These are phyloP conservation scores for Eupithecia insigniata DNA, from an alignment of 2,888 invertebrate species.

Conservation along the genomic window DNA sequence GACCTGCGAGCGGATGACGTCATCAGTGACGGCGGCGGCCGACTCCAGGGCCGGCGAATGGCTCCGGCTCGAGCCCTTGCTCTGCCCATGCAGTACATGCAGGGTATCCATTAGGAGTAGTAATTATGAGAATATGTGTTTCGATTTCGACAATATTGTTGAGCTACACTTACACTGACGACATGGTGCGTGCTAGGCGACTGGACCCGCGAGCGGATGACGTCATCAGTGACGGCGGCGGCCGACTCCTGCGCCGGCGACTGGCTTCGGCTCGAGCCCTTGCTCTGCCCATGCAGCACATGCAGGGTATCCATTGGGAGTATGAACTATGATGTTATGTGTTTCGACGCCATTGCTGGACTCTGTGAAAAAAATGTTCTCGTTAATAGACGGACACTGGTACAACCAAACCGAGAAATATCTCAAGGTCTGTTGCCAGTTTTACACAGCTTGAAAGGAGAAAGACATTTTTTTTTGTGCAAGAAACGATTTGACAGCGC, in stretches of 20 bases:
- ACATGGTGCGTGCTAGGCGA: conserved; percentile 77
- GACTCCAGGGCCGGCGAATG: conserved; percentile 79
- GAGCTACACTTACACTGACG: conserved; percentile 60
- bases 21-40: conserved; percentile 70
- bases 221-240: conserved; percentile 74
- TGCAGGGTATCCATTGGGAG: conserved; percentile 74
- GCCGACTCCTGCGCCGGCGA: conserved; percentile 72
- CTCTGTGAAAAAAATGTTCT: conserved; percentile 27
- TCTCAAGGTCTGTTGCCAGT: background rate
- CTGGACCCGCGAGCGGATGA: conserved; percentile 78
- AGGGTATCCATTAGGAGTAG: conserved; percentile 69
- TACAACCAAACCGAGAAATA: background rate
- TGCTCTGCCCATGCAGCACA: conserved; percentile 80
- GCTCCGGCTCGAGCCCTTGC: conserved; percentile 86
- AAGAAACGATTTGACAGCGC: too few relatives aligned
- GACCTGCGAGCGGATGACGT: conserved; percentile 76
- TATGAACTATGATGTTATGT: conserved; percentile 35
- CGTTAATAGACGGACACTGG: background rate
- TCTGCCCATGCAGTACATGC: conserved; percentile 78
- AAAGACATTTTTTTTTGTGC: too few relatives aligned
- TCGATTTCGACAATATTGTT: conserved; percentile 37
- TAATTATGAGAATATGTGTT: conserved; percentile 33
- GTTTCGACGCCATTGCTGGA: conserved; percentile 37
- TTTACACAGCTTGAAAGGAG: too few relatives aligned
- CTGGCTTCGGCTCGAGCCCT: conserved; percentile 86